Conservation (phyloP, 2,888 invertebrate genomes). For the Ctena decussata region DNA sequence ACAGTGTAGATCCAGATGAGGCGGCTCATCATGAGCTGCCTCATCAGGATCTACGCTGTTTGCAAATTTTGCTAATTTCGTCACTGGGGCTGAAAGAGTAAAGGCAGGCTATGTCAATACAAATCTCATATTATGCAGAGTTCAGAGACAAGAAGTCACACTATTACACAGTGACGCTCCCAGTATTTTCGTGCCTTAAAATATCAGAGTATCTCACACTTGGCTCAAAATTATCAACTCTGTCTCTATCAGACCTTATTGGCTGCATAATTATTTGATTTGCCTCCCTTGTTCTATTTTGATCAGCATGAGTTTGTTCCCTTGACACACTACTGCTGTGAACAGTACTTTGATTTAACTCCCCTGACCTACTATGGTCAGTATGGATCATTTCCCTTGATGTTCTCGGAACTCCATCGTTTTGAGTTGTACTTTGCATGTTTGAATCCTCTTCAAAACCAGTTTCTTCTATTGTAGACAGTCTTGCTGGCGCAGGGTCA, state of each 20-base stretch:
- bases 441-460: background rate
- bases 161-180: too few species aligned
- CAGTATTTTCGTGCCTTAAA: too few species aligned
- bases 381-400: background rate
- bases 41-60: too few species aligned
- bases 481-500: constrained; percentile 17
- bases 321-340: background rate
- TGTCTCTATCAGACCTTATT: background rate
- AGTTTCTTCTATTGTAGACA: constrained; percentile 10
- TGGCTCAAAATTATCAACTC: background rate
- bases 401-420: background rate
- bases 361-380: background rate
- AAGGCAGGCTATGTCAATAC: too few species aligned
- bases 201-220: background rate
- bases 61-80: too few species aligned
- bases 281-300: background rate
- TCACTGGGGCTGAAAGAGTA: too few species aligned
- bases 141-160: too few species aligned
- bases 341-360: background rate
- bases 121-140: too few species aligned
- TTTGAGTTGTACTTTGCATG: background rate
- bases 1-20: too few species aligned
- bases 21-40: too few species aligned
- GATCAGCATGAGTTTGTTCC: background rate
- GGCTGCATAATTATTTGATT: background rate